These are phyloP conservation scores for Linnaemya tessellans DNA, from an alignment of 2,888 invertebrate species.

Conservation along the genomic window DNA sequence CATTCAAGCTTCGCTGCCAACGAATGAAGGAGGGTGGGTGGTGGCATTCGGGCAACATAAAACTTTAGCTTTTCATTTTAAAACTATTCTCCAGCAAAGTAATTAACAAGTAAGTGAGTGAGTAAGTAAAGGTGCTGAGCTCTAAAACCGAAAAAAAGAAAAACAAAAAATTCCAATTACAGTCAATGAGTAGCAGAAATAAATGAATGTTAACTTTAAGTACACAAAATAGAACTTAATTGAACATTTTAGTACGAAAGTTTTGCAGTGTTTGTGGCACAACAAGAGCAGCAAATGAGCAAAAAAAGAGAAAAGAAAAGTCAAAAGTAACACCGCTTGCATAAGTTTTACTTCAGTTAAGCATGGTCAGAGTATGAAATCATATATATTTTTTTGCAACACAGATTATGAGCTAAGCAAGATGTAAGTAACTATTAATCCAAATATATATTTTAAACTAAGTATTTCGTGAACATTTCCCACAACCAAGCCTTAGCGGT, in stretches of 20 bases:
- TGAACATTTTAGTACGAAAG: slow-evolving; percentile 38
- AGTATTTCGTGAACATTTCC: not conserved
- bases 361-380: slow-evolving; percentile 16
- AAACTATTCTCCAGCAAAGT: slow-evolving; percentile 8
- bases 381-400: slow-evolving; percentile 16
- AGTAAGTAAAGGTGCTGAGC: slow-evolving; percentile 47
- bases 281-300: not conserved
- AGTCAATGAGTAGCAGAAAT: slow-evolving; percentile 44
- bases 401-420: not conserved
- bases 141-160: not conserved
- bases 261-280: slow-evolving; percentile 1
- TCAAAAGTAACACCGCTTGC: not conserved
- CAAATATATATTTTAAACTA: not conserved
- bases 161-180: slow-evolving; percentile 47
- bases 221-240: not conserved
- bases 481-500: not conserved
- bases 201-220: slow-evolving; percentile 28
- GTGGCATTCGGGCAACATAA: not conserved
- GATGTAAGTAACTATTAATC: not conserved
- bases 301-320: not conserved
- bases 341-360: slow-evolving; percentile 44
- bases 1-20: not conserved
- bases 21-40: not conserved
- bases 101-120: slow-evolving; percentile 24
- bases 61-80: slow-evolving; percentile 11